Evolutionary conservation across 2,888 invertebrate species (phyloP), one percentile per base, ranked within the genome.

Genomic region (Anarsia innoxiella): DNA sequence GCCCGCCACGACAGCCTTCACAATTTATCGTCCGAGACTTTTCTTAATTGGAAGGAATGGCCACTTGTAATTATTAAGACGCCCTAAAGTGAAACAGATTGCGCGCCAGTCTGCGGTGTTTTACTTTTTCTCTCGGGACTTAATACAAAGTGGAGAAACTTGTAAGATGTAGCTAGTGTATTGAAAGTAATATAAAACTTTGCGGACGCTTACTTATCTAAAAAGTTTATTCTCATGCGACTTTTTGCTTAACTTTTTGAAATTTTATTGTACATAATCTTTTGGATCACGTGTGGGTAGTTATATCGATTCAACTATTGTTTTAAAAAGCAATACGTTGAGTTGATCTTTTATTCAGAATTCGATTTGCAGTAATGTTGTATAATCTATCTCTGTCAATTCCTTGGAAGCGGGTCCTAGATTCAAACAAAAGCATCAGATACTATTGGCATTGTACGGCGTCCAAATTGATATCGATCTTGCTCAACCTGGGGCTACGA

Each of bases 51-150:
- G 80, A 83, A 83, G 78, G 77, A 83, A 84, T 80, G 80, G 83
- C 80, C 80, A 84, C 83, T 83, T 83, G 82, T 80, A 83, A 83
- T 84, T 83, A 83, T 82, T 82, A 83, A 82, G 80, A 77, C 80
- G 76, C 76, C 76, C 77, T 78, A 79, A 83, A 83, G 80, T 80
- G 83, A 82, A 83, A 83, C 83, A 82, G 83, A 84, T 84, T 83
- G 82, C 74, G 64, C 70, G 71, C 69, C 69, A 72, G 66, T 65
- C 57, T 66, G 54, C 46, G 53, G 49, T 54, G 53, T 61, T 64
- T 60, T 66, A 57, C 65, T 75, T 75, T 72, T 66, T 62, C 65
- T 64, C 59, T 58, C 49, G 48, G 50, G 52, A 51, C 60, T 66
- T 61, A 55, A 57, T 64, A 59, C 59, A 56, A 54, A 55, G 64